A percentile compares a stretch with the other conserved stretches of the same genome.
Evolutionary conservation across 2,888 invertebrate genomes (phyloP).

Genomic region (Caradrina kadenii): DNA sequence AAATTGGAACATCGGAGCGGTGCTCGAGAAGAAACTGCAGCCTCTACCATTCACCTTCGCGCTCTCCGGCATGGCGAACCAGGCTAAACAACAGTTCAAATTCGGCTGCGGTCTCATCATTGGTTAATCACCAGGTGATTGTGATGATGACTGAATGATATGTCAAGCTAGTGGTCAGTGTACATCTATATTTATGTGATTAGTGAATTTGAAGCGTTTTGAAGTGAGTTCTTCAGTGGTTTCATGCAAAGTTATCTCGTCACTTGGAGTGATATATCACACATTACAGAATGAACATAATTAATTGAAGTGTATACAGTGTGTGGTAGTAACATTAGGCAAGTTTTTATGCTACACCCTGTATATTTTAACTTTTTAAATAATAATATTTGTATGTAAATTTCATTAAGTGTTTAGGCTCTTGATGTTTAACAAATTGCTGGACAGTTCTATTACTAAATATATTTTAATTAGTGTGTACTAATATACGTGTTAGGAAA

Average conservation of each 20-base stretch:
- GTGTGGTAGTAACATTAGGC: background rate
- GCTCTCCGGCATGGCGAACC: slow-evolving; percentile 97
- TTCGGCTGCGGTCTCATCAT: slow-evolving; percentile 98
- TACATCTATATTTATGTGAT: slow-evolving; percentile 33
- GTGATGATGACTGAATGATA: slow-evolving; percentile 62
- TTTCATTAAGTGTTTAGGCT: slow-evolving; percentile 26
- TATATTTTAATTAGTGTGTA: slow-evolving; percentile 30
- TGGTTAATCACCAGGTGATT: slow-evolving; percentile 90
- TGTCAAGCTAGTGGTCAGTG: slow-evolving; percentile 66
- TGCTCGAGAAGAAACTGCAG: slow-evolving; percentile 97
- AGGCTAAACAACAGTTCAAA: slow-evolving; percentile 97
- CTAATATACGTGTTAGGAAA: slow-evolving; percentile 35
- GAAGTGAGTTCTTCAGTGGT: slow-evolving; percentile 29
- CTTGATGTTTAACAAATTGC: slow-evolving; percentile 33
- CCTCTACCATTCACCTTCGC: slow-evolving; percentile 98
- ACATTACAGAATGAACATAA: slow-evolving; percentile 3
- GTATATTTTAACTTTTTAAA: slow-evolving; percentile 6
- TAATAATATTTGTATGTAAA: slow-evolving; percentile 26
- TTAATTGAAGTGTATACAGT: background rate
- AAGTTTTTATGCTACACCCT: background rate
- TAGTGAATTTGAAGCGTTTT: slow-evolving; percentile 34
- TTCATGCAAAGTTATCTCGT: slow-evolving; percentile 8
- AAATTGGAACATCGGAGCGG: slow-evolving; percentile 98
- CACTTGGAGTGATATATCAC: slow-evolving; percentile 7
- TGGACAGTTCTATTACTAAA: slow-evolving; percentile 23